phyloP scores from a whole-genome alignment of 2,888 invertebrate genomes.

The Seira ritae region DNA sequence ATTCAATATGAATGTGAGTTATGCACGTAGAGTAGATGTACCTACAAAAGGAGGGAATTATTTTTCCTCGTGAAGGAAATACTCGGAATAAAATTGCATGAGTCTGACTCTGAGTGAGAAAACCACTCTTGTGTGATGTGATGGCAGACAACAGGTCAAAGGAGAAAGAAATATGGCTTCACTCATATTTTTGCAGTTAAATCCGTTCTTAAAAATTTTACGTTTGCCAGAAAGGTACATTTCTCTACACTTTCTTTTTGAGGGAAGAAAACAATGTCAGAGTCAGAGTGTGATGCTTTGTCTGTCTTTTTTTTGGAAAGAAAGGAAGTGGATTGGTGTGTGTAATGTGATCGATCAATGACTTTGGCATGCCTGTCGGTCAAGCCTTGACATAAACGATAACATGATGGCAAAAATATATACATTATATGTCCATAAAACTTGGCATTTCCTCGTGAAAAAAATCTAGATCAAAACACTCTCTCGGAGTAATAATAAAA shows the following conservation, averaged over 20 bases:
- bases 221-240: not conserved
- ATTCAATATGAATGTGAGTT: not conserved
- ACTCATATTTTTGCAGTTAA: conserved; percentile 7
- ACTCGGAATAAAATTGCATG: no score
- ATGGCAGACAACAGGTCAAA: conserved; percentile 6
- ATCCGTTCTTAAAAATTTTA: not conserved
- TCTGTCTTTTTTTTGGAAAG: not conserved
- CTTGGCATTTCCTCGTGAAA: not conserved
- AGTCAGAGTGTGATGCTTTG: no score
- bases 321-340: not conserved
- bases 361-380: not conserved
- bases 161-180: not conserved
- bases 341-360: conserved; percentile 15
- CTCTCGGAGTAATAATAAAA: not conserved
- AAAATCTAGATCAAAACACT: not conserved
- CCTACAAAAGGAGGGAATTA: no score
- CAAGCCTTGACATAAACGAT: not conserved
- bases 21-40: no score
- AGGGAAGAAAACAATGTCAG: conserved; percentile 27
- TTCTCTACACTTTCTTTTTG: not conserved
- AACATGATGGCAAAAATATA: not conserved
- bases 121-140: not conserved
- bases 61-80: no score
- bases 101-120: no score
- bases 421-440: no score